Percentiles rank a stretch among this genome's conserved stretches.
phyloP scores from a whole-genome alignment of 2,888 invertebrate genomes.

The Drosophila longiperda region DNA sequence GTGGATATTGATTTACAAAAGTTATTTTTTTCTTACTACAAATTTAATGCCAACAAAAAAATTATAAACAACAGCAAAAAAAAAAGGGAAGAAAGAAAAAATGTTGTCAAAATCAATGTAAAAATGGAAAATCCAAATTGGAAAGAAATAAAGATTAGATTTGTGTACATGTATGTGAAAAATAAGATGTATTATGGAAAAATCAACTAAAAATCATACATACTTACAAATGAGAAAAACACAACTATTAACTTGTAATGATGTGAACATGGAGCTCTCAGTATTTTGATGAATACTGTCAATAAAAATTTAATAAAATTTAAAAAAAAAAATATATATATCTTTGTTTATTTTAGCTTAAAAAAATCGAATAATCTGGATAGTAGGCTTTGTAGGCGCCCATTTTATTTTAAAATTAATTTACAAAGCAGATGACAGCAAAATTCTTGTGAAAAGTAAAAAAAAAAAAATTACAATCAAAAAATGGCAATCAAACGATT shows the following conservation, averaged over 20 bases:
- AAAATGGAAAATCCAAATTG: conserved; percentile 46
- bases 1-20: conserved; percentile 47
- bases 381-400: conserved; percentile 29
- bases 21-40: conserved; percentile 43
- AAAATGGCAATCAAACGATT: conserved; percentile 48
- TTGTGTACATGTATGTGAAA: conserved; percentile 72
- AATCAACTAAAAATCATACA: conserved; percentile 65
- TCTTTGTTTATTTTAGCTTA: conserved; percentile 25
- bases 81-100: conserved; percentile 32
- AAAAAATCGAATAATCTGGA: not conserved
- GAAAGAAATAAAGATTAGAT: conserved; percentile 55
- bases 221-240: conserved; percentile 59
- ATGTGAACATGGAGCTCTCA: conserved; percentile 85
- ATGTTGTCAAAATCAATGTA: conserved; percentile 63
- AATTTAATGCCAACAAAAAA: conserved; percentile 61
- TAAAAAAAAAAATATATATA: conserved; percentile 68
- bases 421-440: conserved; percentile 26
- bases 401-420: conserved; percentile 10
- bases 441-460: conserved; percentile 30
- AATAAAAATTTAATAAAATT: conserved; percentile 82
- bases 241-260: conserved; percentile 82
- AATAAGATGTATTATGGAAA: conserved; percentile 64
- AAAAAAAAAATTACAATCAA: not conserved
- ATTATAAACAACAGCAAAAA: conserved; percentile 21
- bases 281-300: conserved; percentile 85